phyloP scores from a whole-genome alignment of 2,888 invertebrate genomes.

The Orgyia antiqua region DNA sequence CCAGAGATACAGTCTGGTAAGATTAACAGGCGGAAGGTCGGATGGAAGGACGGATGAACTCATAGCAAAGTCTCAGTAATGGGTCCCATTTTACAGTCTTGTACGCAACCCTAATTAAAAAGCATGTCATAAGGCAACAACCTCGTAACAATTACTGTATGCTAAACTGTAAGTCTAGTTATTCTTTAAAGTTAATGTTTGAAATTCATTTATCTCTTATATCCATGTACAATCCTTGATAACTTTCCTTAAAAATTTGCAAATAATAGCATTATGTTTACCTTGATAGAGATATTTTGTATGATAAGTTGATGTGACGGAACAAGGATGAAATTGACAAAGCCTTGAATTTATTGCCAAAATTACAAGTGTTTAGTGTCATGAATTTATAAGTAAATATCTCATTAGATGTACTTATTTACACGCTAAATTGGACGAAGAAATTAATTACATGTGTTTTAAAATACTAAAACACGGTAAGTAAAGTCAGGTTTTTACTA shows the following conservation, averaged over 20 bases:
- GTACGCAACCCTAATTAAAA: too few species aligned
- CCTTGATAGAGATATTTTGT: slow-evolving; percentile 9
- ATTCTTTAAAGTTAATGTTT: slow-evolving; percentile 10
- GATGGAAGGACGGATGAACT: too few species aligned
- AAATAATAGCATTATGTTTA: slow-evolving; percentile 22
- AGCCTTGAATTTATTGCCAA: slow-evolving; percentile 27
- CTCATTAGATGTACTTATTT: too few species aligned
- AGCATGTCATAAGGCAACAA: slow-evolving; percentile 6
- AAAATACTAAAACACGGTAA: too few species aligned
- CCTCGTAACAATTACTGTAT: slow-evolving; percentile 5
- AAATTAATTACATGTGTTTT: too few species aligned
- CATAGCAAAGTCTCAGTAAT: too few species aligned
- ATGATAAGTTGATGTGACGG: slow-evolving; percentile 18
- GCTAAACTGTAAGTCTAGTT: slow-evolving; percentile 9
- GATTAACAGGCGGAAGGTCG: too few species aligned
- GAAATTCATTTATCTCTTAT: slow-evolving; percentile 4
- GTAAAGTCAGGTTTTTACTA: too few species aligned
- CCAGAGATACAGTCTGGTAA: too few species aligned
- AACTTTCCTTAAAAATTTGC: slow-evolving; percentile 21
- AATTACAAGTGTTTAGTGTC: slow-evolving; percentile 9
- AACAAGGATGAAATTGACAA: slow-evolving; percentile 21
- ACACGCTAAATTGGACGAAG: too few species aligned
- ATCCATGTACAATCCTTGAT: not conserved
- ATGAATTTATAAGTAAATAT: not conserved
- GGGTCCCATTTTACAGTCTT: too few species aligned